Evolutionary conservation across 1,140 invertebrate genomes (phyloP), one percentile per base, ranked within the genome.

Genomic region (Conus ventricosus): DNA sequence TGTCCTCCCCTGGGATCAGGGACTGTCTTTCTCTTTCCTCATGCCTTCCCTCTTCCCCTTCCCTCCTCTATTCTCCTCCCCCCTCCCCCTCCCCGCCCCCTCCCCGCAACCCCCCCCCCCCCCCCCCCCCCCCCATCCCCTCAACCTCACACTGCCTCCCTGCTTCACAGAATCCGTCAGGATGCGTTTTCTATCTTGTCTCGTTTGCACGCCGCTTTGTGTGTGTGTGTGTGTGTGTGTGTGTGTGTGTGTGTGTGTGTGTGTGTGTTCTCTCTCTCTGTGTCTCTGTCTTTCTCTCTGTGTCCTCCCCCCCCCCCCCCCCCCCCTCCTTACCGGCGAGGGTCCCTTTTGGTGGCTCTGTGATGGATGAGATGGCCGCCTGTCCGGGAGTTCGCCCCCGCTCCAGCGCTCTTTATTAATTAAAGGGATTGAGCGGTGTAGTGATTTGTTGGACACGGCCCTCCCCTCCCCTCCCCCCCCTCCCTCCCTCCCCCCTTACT

Each of bases 181-280:
- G 82, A 84, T 84, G 82, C 82, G 82, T 84, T 84, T 84, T 84
- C 82, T 84, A 67, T 84, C 82, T 84, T 84, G 54, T 67, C 82
- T 84, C 82, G 82, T 84, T 84, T 84, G 82, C 82, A 11, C 11
- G 20, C 57, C 54, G 55, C 23, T 63, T 84, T 84, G 17, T 23
- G 11, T 54, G 39, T 39, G 39, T 39, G 39, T 39, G 39, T 39
- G 39, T 39, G 39, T 0, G 39, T 39, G 39, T 39, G 39, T 39
- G 39, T 39, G 39, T 39, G 39, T 39, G 39, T 39, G 39, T 39
- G 39, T 39, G 39, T 23, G 13, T 25, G 11, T 54, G 11, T 81
- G 10, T 51, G 17, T 39, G 15, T 81, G 11, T 71, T 4, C 1
- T 71, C 20, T 20, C 23, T 71, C 6, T 71, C 20, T 7, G 11